phyloP scores from a whole-genome alignment of 2,888 invertebrate genomes.

The Drosophila greeni region DNA sequence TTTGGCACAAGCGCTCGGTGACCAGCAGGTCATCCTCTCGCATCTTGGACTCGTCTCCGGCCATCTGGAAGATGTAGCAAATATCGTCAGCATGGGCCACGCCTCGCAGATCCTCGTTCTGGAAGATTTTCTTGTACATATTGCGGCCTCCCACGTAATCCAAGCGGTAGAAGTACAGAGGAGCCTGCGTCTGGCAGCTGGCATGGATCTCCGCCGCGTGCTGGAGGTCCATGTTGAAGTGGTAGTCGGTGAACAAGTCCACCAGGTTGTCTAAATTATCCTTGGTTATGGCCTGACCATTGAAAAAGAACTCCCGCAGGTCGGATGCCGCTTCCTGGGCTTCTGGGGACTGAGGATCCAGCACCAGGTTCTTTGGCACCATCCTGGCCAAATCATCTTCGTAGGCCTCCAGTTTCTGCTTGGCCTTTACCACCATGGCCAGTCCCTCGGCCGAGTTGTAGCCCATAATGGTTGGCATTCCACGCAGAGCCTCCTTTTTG shows the following conservation, averaged over 20 bases:
- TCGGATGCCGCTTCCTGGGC: conserved; percentile 55
- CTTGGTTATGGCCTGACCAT: conserved; percentile 74
- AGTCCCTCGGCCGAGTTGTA: conserved; percentile 81
- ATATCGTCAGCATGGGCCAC: conserved; percentile 83
- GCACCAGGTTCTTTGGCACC: conserved; percentile 73
- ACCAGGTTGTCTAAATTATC: conserved; percentile 79
- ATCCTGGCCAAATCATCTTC: conserved; percentile 71
- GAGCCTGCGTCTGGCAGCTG: conserved; percentile 68
- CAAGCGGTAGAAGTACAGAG: conserved; percentile 82
- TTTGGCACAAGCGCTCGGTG: conserved; percentile 79
- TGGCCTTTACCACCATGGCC: conserved; percentile 67
- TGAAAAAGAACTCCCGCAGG: conserved; percentile 79
- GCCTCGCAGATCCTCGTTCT: conserved; percentile 79
- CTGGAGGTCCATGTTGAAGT: conserved; percentile 72
- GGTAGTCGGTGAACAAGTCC: conserved; percentile 80
- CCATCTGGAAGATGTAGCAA: conserved; percentile 81
- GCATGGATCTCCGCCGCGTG: conserved; percentile 69
- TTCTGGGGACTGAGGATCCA: conserved; percentile 50
- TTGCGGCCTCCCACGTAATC: conserved; percentile 81
- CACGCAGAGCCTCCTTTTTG: conserved; percentile 73
- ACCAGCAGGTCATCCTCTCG: conserved; percentile 69
- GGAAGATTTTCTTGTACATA: conserved; percentile 79
- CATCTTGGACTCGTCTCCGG: conserved; percentile 45
- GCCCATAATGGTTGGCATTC: conserved; percentile 81
- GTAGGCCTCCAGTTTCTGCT: conserved; percentile 62